Evolutionary conservation across 2,888 invertebrate genomes (phyloP), one percentile per base, ranked within the genome.

Genomic region (Cerastis rubricosa): DNA sequence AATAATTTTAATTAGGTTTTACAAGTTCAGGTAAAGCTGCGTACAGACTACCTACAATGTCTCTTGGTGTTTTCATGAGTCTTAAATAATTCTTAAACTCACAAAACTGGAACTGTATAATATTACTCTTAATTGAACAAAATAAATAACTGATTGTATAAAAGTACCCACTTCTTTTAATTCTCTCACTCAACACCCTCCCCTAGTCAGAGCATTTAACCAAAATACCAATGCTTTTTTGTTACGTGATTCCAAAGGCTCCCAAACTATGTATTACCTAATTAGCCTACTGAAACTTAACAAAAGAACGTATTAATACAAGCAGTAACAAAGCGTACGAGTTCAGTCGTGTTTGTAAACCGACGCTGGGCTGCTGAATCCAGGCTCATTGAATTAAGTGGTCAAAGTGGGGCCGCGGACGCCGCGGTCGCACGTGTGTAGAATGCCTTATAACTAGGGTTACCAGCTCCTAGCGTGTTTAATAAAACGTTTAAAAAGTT

Each of bases 371-470:
- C 88, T 85, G 83, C 87, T 89, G 90, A 91, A 91, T 91, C 91
- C 89, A 87, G 83, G 81, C 89, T 91, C 91, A 94, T 93, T 93
- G 92, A 93, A 94, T 94, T 93, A 93, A 93, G 92, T 91, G 93
- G 92, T 92, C 90, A 91, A 90, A 90, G 91, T 91, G 90, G 89
- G 87, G 90, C 91, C 90, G 89, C 89, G 88, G 88, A 87, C 86
- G 89, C 88, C 84, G 81, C 87, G 87, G 88, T 87, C 85, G 90
- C 88, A 91, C 93, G 93, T 93, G 92, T 89, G 84, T 78, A 71
- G 94, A 92, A 94, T 93, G 87, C 91, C 86, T 90, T 89, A 89
- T 80, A 64, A 83, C 78, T 82, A 83, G 84, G 81, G 78, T 81
- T 64, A 82, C 87, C 84, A 80, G 11, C 63, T 71, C 17, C 19